A percentile compares a stretch with the other conserved stretches of the same genome.
Conservation (phyloP, 2,888 invertebrate genomes). For the Zele albiditarsus region DNA sequence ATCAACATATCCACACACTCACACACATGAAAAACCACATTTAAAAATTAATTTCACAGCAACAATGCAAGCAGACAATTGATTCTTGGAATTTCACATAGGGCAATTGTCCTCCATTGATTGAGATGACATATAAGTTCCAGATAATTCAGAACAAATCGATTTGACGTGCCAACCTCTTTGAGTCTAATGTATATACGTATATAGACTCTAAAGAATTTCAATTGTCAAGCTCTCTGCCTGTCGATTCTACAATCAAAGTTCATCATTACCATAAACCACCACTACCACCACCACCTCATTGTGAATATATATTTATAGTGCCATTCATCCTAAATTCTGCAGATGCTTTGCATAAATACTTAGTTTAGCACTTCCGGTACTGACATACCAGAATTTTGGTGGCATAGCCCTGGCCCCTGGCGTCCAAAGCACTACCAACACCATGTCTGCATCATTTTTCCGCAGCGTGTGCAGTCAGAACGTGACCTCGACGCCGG, state of each 20-base stretch:
- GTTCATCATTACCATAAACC: slow-evolving; percentile 25
- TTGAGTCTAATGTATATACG: background rate
- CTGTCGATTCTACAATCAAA: slow-evolving; percentile 5
- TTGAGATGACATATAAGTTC: too few relatives aligned
- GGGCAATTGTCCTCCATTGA: too few relatives aligned
- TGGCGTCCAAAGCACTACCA: background rate
- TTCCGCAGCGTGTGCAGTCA: slow-evolving; percentile 43
- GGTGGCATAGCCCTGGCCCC: slow-evolving; percentile 4
- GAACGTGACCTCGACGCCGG: slow-evolving; percentile 50
- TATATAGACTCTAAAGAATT: slow-evolving; percentile 20
- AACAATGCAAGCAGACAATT: too few relatives aligned
- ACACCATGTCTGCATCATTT: slow-evolving; percentile 36
- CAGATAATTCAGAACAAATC: too few relatives aligned
- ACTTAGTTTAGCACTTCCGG: slow-evolving; percentile 35
- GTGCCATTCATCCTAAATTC: slow-evolving; percentile 19
- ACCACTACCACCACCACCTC: slow-evolving; percentile 10
- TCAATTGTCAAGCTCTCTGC: slow-evolving; percentile 1
- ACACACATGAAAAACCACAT: too few relatives aligned
- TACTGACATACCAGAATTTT: slow-evolving; percentile 19
- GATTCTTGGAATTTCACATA: too few relatives aligned
- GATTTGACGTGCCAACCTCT: too few relatives aligned
- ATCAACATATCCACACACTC: too few relatives aligned
- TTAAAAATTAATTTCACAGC: too few relatives aligned
- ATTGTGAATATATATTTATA: slow-evolving; percentile 23
- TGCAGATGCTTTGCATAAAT: slow-evolving; percentile 40